A percentile compares a stretch with the other conserved stretches of the same genome.
Conservation (phyloP, 2,888 invertebrate genomes). For the Lycophotia porphyrea region DNA sequence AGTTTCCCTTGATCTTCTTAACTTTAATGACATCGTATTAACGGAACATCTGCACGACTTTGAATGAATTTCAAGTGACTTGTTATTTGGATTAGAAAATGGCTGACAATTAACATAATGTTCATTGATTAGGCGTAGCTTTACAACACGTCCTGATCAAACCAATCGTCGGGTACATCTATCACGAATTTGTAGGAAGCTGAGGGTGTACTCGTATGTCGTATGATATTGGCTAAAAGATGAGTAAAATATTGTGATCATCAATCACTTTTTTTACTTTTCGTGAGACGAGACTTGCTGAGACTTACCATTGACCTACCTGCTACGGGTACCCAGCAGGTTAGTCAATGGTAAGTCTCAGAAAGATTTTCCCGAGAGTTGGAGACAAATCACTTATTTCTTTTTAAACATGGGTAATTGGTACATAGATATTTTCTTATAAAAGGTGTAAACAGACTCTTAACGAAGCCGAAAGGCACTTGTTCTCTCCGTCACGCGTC, state of each 20-base stretch:
- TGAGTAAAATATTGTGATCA: background rate
- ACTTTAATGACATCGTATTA: constrained; percentile 7
- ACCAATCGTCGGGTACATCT: too few relatives aligned
- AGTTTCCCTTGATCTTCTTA: constrained; percentile 8
- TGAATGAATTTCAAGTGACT: constrained; percentile 14
- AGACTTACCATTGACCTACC: background rate
- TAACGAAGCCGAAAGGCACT: too few relatives aligned
- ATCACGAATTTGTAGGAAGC: background rate
- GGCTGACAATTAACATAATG: background rate
- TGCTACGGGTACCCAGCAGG: too few relatives aligned
- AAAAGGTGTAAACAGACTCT: too few relatives aligned
- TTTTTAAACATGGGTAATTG: too few relatives aligned
- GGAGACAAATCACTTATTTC: too few relatives aligned
- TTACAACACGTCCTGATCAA: background rate
- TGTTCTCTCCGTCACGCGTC: too few relatives aligned
- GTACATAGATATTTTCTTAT: too few relatives aligned
- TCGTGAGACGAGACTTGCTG: background rate
- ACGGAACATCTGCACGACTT: constrained; percentile 5
- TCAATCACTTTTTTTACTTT: background rate
- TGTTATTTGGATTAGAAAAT: background rate
- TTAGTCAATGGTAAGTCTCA: too few relatives aligned
- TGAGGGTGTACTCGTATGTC: background rate
- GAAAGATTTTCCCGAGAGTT: background rate
- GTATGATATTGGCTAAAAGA: background rate
- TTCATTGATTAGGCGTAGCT: background rate